Percentiles rank a stretch among this genome's conserved stretches.
These are phyloP conservation scores for Plecturocebus donacophilus DNA, from an alignment of 2,113 vertebrate genomes.

Conservation along the genomic window DNA sequence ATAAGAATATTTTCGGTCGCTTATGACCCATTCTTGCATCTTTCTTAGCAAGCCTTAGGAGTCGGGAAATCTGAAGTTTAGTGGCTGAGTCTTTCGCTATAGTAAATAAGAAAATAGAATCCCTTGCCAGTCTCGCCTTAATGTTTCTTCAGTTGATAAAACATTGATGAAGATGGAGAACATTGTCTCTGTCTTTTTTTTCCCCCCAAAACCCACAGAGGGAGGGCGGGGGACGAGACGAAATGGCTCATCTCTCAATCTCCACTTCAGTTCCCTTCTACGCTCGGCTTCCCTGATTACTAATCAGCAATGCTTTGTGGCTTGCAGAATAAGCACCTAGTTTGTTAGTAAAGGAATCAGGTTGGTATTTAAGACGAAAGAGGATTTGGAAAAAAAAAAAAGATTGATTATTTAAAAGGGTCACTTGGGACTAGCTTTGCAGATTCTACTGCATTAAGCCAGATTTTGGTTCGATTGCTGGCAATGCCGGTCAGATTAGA, in stretches of 20 bases:
- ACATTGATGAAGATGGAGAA: slow-evolving; percentile 1
- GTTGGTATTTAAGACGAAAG: slow-evolving; percentile 79
- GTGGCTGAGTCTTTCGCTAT: not conserved
- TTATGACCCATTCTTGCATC: not conserved
- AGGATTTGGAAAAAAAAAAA: slow-evolving; percentile 69
- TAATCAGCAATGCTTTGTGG: slow-evolving; percentile 18
- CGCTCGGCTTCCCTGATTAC: slow-evolving; percentile 27
- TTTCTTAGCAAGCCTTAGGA: not conserved
- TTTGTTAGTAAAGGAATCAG: slow-evolving; percentile 72
- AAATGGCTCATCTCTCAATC: not conserved
- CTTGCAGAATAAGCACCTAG: slow-evolving; percentile 59
- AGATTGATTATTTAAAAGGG: slow-evolving; percentile 68
- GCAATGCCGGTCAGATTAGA: slow-evolving; percentile 72
- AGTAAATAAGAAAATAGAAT: not conserved
- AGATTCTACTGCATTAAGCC: slow-evolving; percentile 74
- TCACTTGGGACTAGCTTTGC: slow-evolving; percentile 78
- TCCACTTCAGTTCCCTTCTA: not conserved
- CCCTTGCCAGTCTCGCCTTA: not conserved
- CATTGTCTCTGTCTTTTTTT: not conserved
- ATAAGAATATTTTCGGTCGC: not conserved
- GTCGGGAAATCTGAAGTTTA: not conserved
- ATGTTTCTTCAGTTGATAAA: slow-evolving; percentile 45
- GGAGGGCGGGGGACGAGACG: not conserved
- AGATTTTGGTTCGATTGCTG: slow-evolving; percentile 75
- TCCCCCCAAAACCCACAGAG: not conserved